Conservation (phyloP, 2,888 invertebrate species). For the Cantharis rustica region DNA sequence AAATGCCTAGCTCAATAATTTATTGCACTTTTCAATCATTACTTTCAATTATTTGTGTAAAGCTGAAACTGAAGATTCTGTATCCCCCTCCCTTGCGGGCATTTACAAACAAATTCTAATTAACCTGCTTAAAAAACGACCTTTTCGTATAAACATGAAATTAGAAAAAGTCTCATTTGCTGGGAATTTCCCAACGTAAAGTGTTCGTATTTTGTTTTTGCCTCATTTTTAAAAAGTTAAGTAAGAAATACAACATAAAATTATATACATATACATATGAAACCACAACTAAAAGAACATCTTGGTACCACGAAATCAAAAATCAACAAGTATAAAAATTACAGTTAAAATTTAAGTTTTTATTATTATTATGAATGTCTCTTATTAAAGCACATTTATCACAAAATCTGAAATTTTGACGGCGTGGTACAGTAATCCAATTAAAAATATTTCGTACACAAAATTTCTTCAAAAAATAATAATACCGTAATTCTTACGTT, state of each 20-base stretch:
- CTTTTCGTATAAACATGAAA: background rate
- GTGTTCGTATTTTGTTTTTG: background rate
- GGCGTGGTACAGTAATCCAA: background rate
- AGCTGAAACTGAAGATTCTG: too few species aligned
- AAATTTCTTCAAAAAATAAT: background rate
- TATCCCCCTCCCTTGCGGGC: background rate
- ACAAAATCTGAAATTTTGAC: background rate
- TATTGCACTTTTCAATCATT: background rate
- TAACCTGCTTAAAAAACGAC: background rate
- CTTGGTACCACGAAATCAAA: background rate
- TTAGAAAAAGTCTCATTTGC: background rate
- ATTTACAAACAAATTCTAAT: background rate
- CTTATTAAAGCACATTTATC: too few species aligned
- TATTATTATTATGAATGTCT: too few species aligned
- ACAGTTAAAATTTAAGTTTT: background rate
- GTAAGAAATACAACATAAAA: background rate
- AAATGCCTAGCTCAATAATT: background rate
- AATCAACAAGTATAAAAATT: background rate
- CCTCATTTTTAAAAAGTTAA: background rate
- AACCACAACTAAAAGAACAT: background rate
- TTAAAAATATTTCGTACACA: background rate
- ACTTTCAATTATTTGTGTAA: background rate
- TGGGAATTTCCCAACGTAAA: background rate
- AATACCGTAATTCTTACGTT: background rate
- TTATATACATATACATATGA: background rate